Conservation (phyloP, 2,113 vertebrate species). For the Calyptommatus sinebrachiatus region DNA sequence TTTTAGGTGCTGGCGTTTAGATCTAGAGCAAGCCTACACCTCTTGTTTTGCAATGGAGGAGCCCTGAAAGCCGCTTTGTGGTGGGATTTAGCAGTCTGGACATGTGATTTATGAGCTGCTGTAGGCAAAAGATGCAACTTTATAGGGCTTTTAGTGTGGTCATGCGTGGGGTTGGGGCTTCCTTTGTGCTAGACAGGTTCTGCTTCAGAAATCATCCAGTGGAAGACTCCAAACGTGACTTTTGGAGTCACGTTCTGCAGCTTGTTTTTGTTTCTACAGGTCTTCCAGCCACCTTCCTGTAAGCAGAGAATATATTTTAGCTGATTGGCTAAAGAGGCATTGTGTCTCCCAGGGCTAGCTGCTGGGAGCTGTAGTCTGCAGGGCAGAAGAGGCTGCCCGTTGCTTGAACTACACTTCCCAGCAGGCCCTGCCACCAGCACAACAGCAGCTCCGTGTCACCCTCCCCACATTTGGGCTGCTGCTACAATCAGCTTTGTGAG, state of each 20-base stretch:
- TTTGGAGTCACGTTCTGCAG: slow-evolving; percentile 13
- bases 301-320: too few species aligned
- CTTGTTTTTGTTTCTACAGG: background rate
- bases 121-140: slow-evolving; percentile 19
- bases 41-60: fast-evolving
- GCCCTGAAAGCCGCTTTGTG: slow-evolving; percentile 31
- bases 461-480: too few species aligned
- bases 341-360: too few species aligned
- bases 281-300: background rate
- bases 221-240: slow-evolving; percentile 39
- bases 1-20: slow-evolving; percentile 17
- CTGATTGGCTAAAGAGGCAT: too few species aligned
- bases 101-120: slow-evolving; percentile 49
- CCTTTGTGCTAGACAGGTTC: slow-evolving; percentile 32
- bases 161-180: slow-evolving; percentile 30
- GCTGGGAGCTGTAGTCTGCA: too few species aligned
- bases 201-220: slow-evolving; percentile 35
- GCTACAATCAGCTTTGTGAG: too few species aligned
- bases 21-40: background rate
- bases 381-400: too few species aligned
- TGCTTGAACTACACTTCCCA: too few species aligned
- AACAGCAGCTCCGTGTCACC: too few species aligned
- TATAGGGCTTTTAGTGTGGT: slow-evolving; percentile 37
- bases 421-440: too few species aligned
- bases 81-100: slow-evolving; percentile 16